Base-by-base conservation (phyloP, 2,797 vertebrate species). In the Lutjanus campechanus region DNA sequence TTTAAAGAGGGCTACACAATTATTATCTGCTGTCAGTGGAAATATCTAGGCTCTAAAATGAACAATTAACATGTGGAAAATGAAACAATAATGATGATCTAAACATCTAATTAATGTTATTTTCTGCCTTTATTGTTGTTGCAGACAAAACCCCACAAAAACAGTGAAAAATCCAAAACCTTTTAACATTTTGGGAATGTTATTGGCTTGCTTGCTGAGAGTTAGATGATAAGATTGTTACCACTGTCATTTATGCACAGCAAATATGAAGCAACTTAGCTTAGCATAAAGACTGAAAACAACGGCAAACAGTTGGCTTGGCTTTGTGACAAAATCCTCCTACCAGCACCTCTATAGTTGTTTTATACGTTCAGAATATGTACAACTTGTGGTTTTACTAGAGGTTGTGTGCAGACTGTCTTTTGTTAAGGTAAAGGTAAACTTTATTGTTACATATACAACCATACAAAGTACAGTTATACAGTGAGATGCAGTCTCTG, bases 21-120 rank as follows among this genome's bases (percentile, higher is more conserved):
- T 73, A 36, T 86, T 68, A 87, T 81, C 73, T 46, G 22, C 70
- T 67, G 22, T 83, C 65, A 43, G 58, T 51, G 41, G 68, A 80
- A 77, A 72, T 49, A 72, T 69, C 47, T 68, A 29, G 44, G 15
- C 71, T 65, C 29, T 68, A 65, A 67, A 75, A 87, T 55, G 77
- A 53, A 46, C 41, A 82, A 84, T 85, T 85, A 73, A 56, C 46
- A 76, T 10, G 13, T 25, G 51, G 36, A 46, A 75, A 44, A 17
- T 46, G 13, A 72, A 36, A 47, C 41, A 61, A 40, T 50, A 46
- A 82, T 63, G 11, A 63, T 59, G 3, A 60, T 46, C 20, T 72
- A 19, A 67, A 12, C 1, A 53, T 67, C 41, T 73, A 16, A 76
- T 67, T 53, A 74, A 40, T 12, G 9, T 3, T 20, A 13, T 47